Evolutionary conservation across 2,113 vertebrate genomes (phyloP), one percentile per base, ranked within the genome.

Genomic region (Micronycteris hirsuta): DNA sequence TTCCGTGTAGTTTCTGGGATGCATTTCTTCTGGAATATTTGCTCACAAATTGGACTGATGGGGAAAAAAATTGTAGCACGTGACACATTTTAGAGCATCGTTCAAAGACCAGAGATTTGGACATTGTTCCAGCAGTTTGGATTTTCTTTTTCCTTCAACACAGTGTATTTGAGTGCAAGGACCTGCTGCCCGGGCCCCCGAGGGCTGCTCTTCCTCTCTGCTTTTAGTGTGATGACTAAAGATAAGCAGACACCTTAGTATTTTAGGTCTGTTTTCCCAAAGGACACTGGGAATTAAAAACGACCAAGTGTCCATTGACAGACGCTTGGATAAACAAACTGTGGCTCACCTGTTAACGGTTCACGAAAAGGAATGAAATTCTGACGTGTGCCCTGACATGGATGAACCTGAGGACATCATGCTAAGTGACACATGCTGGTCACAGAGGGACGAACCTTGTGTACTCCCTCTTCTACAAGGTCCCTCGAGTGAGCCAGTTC

Each of bases 151-250:
- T 14, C 13, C 49, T 14, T 26, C 24, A 49, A 7, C 6, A 41
- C 41, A 52, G 77, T 45, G 9, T 33, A 71, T 91, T 90, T 61
- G 5, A 73, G 7, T 91, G 31, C 71, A 28, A 47, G 54, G 12
- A 5, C 43, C 7, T 70, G 14, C 52, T 49, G 31, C 41, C 14
- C 1, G 22, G 13, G 41, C 9, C 20, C 4, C 28, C 45, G 4
- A 81, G 61, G 47, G 15, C 38, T 90, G 52, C 15, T 26, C 63
- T 86, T 82, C 20, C 31, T 95, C 16, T 68, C 71, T 76, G 24
- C 78, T 82, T 89, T 88, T 67, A 96, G 33, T 38, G 52, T 33
- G n/a, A 82, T 92, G 41, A 38, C 20, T 61, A 83, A 93, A 94
- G 49, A 88, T 31, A 38, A 58, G 24, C 16, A 73, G 61, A 49